These are phyloP conservation scores for Chaetodon trifasciatus DNA, from an alignment of 2,797 vertebrate genomes.

Conservation along the genomic window DNA sequence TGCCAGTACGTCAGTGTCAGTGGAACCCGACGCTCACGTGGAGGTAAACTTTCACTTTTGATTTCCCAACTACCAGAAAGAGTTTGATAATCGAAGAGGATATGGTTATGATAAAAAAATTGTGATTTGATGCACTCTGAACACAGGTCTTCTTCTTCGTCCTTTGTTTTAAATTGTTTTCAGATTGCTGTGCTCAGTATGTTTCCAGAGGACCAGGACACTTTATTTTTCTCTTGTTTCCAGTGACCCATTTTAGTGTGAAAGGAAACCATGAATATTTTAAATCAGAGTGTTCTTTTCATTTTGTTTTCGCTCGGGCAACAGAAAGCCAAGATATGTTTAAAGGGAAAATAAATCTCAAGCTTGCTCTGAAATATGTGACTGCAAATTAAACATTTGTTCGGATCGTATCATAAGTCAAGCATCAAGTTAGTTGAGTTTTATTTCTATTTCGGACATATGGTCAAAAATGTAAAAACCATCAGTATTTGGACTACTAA, in stretches of 20 bases:
- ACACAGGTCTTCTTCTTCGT: background rate
- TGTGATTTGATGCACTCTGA: background rate
- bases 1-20: conserved; percentile 78
- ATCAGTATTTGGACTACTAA: background rate
- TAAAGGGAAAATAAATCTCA: background rate
- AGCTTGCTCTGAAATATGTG: background rate
- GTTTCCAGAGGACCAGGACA: background rate
- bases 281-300: background rate
- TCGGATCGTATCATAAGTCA: background rate
- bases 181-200: background rate
- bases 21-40: conserved; percentile 82
- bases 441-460: background rate
- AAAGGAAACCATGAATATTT: conserved; percentile 25
- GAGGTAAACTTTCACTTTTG: conserved; percentile 84
- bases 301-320: background rate
- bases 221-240: conserved; percentile 2
- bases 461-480: background rate
- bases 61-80: background rate
- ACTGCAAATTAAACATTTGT: background rate
- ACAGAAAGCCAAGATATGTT: background rate
- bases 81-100: background rate
- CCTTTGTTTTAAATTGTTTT: background rate
- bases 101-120: background rate
- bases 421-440: too few relatives aligned
- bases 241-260: conserved; percentile 19